Conservation (phyloP, 2,888 invertebrate genomes). For the Ethmia dodecea region DNA sequence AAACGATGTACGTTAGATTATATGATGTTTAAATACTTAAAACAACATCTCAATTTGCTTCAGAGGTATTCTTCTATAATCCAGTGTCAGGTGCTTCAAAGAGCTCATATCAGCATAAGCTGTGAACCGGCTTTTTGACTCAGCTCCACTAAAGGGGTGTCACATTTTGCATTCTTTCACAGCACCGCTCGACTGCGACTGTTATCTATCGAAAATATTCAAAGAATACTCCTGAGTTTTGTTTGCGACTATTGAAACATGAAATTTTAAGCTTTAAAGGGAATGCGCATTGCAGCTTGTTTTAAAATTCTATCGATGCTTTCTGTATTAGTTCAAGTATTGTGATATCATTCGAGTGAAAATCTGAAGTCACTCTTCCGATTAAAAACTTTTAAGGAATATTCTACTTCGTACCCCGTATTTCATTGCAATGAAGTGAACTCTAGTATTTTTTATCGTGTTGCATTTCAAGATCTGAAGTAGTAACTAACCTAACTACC, state of each 20-base stretch:
- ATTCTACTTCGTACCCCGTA: too few relatives aligned
- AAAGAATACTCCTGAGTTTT: constrained; percentile 28
- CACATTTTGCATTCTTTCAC: constrained; percentile 45
- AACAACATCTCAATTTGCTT: constrained; percentile 4
- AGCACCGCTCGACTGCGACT: constrained; percentile 30
- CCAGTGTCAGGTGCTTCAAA: constrained; percentile 45
- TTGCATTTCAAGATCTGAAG: too few relatives aligned
- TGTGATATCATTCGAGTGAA: too few relatives aligned
- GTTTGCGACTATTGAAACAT: constrained; percentile 28
- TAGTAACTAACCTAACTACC: too few relatives aligned
- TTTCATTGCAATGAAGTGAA: too few relatives aligned
- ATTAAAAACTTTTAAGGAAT: too few relatives aligned
- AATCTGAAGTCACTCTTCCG: too few relatives aligned
- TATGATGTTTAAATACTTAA: too few relatives aligned
- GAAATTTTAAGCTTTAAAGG: constrained; percentile 19
- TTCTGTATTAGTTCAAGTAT: too few relatives aligned
- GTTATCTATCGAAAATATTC: constrained; percentile 41
- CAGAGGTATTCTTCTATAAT: constrained; percentile 41
- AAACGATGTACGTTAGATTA: too few relatives aligned
- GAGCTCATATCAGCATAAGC: constrained; percentile 49
- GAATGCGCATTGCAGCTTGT: constrained; percentile 13
- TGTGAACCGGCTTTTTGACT: constrained; percentile 46
- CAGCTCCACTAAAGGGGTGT: constrained; percentile 40
- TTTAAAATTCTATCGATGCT: constrained; percentile 8
- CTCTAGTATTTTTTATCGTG: too few relatives aligned